Conservation (phyloP, 2,797 vertebrate species). For the Ibycter americanus region DNA sequence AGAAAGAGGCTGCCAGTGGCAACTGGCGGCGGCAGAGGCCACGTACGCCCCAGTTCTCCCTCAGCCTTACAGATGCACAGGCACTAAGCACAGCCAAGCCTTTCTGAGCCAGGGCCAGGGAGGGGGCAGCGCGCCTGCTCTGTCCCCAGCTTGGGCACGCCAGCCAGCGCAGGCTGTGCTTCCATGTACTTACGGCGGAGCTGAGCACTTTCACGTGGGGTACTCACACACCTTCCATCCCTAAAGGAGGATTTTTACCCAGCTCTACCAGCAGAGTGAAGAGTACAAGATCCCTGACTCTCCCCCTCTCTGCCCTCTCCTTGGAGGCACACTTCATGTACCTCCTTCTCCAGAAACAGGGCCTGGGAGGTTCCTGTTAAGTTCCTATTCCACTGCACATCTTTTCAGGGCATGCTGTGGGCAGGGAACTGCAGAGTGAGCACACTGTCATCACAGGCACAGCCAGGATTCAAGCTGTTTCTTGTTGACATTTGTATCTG, state of each 20-base stretch:
- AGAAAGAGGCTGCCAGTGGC: background rate
- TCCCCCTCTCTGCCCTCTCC: background rate
- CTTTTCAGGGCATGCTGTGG: background rate
- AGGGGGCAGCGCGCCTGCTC: background rate
- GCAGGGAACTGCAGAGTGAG: background rate
- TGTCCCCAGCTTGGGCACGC: fast-evolving
- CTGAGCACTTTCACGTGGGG: fast-evolving
- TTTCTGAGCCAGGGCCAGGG: background rate
- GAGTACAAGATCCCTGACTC: fast-evolving
- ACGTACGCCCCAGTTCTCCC: fast-evolving
- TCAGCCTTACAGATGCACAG: fast-evolving
- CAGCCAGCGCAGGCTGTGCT: background rate
- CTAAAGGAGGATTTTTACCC: too few relatives aligned
- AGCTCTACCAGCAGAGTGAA: background rate
- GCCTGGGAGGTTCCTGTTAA: background rate
- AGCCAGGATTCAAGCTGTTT: background rate
- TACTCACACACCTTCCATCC: fast-evolving
- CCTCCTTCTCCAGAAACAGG: background rate
- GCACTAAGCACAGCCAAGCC: background rate
- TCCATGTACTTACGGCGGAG: fast-evolving
- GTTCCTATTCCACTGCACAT: background rate
- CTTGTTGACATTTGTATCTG: background rate
- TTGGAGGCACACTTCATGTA: fast-evolving
- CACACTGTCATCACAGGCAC: background rate
- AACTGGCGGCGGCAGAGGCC: background rate